phyloP scores from a whole-genome alignment of 1,140 invertebrate species.

The Sesamia nonagrioides region DNA sequence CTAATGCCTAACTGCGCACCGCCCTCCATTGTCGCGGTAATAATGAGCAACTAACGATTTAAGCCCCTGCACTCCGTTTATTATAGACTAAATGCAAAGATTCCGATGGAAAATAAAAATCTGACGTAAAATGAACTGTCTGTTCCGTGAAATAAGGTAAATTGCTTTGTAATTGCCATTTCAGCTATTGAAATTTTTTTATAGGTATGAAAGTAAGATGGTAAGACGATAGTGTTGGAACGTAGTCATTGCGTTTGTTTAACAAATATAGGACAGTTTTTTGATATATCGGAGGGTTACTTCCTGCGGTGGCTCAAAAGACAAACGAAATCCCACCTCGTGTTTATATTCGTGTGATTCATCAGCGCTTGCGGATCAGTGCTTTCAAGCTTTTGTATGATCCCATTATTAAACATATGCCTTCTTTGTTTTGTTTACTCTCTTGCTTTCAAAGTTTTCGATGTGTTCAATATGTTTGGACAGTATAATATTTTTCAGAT shows the following conservation, averaged over 20 bases:
- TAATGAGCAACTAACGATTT: conserved; percentile 84
- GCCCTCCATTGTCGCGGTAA: conserved; percentile 78
- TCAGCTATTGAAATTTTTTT: no score
- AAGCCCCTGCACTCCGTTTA: conserved; percentile 60
- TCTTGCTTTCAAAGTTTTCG: conserved; percentile 56
- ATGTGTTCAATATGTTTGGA: neutral
- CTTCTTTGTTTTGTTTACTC: conserved; percentile 60
- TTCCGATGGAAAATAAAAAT: conserved; percentile 54
- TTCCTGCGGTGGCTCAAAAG: conserved; percentile 60
- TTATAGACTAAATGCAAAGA: conserved; percentile 59
- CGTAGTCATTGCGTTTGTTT: conserved; percentile 17
- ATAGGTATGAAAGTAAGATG: no score
- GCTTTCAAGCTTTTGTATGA: conserved; percentile 62
- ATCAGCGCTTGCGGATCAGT: conserved; percentile 72
- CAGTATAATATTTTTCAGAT: no score
- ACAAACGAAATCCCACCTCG: conserved; percentile 57
- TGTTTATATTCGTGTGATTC: conserved; percentile 81
- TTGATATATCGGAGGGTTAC: conserved; percentile 47
- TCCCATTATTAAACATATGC: conserved; percentile 66
- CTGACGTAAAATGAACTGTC: no score
- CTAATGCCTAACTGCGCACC: conserved; percentile 84
- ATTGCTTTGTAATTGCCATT: no score
- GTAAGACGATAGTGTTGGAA: neutral
- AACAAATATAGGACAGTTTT: conserved; percentile 47
- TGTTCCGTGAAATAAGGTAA: no score